Evolutionary conservation across 1,140 invertebrate species (phyloP).

Genomic region (Gonioctena quinquepunctata): DNA sequence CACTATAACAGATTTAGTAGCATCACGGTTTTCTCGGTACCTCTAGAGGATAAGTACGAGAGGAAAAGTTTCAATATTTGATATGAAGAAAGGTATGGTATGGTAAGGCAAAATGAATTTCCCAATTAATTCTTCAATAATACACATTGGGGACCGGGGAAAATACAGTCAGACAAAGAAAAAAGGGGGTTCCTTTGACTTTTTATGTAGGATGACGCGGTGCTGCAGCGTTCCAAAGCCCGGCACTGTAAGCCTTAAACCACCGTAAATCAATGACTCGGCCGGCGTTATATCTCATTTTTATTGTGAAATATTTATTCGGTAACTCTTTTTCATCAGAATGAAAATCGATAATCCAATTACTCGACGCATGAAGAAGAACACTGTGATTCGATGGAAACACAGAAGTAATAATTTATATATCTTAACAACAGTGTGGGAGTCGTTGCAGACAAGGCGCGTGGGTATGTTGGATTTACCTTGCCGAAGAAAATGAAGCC

Average conservation of each 20-base stretch:
- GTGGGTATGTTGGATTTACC: background rate
- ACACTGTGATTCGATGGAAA: background rate
- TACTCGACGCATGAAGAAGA: background rate
- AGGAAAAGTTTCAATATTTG: too few relatives aligned
- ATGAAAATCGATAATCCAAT: background rate
- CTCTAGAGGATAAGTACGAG: too few relatives aligned
- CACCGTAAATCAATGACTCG: background rate
- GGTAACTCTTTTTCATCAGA: background rate
- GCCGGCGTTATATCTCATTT: background rate
- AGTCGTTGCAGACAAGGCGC: background rate
- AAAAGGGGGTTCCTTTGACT: too few relatives aligned
- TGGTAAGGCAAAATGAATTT: too few relatives aligned
- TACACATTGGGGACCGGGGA: too few relatives aligned
- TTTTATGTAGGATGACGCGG: too few relatives aligned
- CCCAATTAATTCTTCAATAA: too few relatives aligned
- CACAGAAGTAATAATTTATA: background rate
- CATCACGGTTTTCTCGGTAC: too few relatives aligned
- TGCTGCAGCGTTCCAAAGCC: too few relatives aligned
- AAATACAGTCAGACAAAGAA: too few relatives aligned
- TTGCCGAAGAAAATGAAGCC: background rate
- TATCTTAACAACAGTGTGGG: background rate
- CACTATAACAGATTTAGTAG: too few relatives aligned
- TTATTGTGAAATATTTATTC: background rate
- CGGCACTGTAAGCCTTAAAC: background rate
- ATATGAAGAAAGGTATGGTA: too few relatives aligned